Conservation (phyloP, 2,888 invertebrate species). For the Epirrita christyi region DNA sequence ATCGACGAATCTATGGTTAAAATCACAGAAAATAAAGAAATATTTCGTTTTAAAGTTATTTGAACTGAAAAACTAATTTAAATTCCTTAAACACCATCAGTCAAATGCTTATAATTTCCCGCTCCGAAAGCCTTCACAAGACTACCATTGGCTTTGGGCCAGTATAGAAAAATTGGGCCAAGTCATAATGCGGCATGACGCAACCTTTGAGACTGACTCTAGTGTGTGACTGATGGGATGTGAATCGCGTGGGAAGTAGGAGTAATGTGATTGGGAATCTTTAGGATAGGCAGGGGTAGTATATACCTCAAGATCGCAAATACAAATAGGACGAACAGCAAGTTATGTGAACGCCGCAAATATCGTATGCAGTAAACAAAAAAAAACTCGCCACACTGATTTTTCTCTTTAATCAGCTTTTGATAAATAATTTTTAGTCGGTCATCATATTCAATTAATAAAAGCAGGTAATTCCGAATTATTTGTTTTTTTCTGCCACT, state of each 20-base stretch:
- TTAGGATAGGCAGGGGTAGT: neutral
- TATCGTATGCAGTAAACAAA: no score
- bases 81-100: neutral
- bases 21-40: no score
- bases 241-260: conserved; percentile 13
- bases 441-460: no score
- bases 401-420: no score
- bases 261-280: conserved; percentile 12
- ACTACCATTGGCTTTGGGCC: conserved; percentile 46
- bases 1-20: no score
- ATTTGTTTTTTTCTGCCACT: no score
- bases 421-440: no score
- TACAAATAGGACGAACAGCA: neutral
- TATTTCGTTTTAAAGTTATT: no score
- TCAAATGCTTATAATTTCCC: conserved; percentile 12
- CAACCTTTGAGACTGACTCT: conserved; percentile 28
- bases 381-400: no score
- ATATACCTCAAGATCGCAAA: neutral
- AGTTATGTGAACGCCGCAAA: no score
- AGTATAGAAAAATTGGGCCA: conserved; percentile 48
- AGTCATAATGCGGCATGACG: conserved; percentile 54
- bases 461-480: no score
- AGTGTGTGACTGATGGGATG: conserved; percentile 28
- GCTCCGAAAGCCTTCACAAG: conserved; percentile 21
- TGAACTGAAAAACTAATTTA: no score